Evolutionary conservation across 2,888 invertebrate genomes (phyloP).

Genomic region (Sarcophaga caerulescens): DNA sequence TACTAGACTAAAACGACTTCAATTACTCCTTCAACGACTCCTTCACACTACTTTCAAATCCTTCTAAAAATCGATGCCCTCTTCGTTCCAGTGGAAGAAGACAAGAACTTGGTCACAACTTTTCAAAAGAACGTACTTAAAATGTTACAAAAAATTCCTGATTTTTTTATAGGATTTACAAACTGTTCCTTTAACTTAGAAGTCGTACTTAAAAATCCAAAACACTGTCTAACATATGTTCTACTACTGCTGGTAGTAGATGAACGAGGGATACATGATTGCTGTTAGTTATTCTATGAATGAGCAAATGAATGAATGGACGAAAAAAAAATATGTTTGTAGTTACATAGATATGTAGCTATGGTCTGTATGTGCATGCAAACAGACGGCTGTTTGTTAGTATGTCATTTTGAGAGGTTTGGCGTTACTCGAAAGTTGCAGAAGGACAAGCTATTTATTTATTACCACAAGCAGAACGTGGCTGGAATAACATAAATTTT

Average conservation of each 20-base stretch:
- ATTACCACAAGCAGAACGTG: conserved; percentile 64
- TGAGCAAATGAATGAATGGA: conserved; percentile 31
- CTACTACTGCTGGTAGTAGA: neutral
- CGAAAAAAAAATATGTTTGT: conserved; percentile 30
- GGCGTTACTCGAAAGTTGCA: conserved; percentile 53
- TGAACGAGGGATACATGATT: neutral
- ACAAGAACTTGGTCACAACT: too few relatives aligned
- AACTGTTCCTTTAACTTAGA: too few relatives aligned
- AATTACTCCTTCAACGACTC: too few relatives aligned
- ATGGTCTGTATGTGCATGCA: neutral
- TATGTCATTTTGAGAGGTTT: conserved; percentile 49
- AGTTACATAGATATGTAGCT: neutral
- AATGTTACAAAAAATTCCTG: too few relatives aligned
- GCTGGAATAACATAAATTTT: conserved; percentile 63
- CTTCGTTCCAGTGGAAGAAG: too few relatives aligned
- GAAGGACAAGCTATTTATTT: conserved; percentile 67
- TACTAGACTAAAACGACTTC: too few relatives aligned
- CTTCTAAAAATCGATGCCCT: too few relatives aligned
- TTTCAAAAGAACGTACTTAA: too few relatives aligned
- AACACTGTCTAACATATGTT: neutral
- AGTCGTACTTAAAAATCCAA: neutral
- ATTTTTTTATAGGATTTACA: too few relatives aligned
- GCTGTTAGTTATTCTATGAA: conserved; percentile 11
- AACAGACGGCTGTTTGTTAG: conserved; percentile 33
- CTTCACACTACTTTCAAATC: too few relatives aligned